Conservation (phyloP, 2,797 vertebrate species). For the Premnoplex brunnescens region DNA sequence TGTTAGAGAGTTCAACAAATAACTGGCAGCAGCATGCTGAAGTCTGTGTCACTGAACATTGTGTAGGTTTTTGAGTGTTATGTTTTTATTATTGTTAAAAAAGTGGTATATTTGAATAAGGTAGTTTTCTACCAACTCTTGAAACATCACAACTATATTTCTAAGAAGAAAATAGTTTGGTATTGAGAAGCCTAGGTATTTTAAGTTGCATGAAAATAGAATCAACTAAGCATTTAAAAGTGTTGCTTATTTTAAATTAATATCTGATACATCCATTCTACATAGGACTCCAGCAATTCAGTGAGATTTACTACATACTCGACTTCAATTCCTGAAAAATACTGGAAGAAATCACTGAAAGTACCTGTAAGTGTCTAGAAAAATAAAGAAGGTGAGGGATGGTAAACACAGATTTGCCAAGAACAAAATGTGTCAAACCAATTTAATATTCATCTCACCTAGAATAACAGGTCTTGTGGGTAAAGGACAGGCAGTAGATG, state of each 20-base stretch:
- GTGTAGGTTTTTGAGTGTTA: not conserved
- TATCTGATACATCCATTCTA: not conserved
- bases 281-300: not conserved
- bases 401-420: conserved; percentile 18
- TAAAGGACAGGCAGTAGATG: not conserved
- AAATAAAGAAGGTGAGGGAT: not conserved
- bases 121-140: not conserved
- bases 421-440: conserved; percentile 33
- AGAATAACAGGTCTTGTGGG: not conserved
- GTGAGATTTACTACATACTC: not conserved
- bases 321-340: conserved; percentile 3
- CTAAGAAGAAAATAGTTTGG: not conserved
- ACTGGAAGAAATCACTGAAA: not conserved
- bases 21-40: not conserved
- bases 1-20: not conserved
- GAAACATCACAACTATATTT: not conserved
- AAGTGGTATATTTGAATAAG: not conserved
- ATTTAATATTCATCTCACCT: not conserved
- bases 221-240: not conserved
- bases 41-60: not conserved
- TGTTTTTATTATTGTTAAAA: not conserved
- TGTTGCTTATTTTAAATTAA: not conserved
- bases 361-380: not conserved
- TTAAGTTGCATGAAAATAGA: not conserved
- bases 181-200: not conserved